phyloP scores from a whole-genome alignment of 2,888 invertebrate genomes.

The Coelogynopora nodosa region DNA sequence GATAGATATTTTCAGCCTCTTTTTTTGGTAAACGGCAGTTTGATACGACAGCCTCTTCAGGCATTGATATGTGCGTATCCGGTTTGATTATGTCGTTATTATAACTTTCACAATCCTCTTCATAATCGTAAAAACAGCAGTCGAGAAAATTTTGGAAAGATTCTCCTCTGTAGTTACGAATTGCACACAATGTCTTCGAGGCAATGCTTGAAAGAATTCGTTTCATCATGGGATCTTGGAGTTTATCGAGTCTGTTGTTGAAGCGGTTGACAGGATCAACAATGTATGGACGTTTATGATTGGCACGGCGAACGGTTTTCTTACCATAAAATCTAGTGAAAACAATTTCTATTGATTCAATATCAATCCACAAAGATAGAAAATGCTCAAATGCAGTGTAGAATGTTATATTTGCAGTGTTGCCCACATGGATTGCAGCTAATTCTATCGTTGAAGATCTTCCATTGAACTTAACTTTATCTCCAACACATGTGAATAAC shows the following conservation, averaged over 20 bases:
- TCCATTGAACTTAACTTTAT: background rate
- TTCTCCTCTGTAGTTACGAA: too few species aligned
- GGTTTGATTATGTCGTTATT: too few species aligned
- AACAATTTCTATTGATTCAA: background rate
- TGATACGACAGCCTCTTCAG: too few species aligned
- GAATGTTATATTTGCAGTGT: background rate
- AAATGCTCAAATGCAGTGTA: background rate
- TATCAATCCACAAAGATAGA: background rate
- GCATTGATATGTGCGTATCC: too few species aligned
- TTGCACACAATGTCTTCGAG: too few species aligned
- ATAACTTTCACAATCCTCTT: too few species aligned
- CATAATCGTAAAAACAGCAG: too few species aligned
- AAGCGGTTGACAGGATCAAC: background rate
- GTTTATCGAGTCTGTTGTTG: background rate
- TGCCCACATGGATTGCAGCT: background rate
- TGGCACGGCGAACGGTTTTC: too few species aligned
- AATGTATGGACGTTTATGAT: background rate
- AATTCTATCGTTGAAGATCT: background rate
- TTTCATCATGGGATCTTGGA: background rate
- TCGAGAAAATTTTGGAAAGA: too few species aligned
- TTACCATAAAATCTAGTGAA: too few species aligned
- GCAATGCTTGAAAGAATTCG: background rate
- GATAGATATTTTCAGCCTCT: too few species aligned
- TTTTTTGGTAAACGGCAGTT: too few species aligned
- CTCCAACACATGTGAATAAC: background rate